These are phyloP conservation scores for Corydoras maculifer DNA, from an alignment of 2,113 vertebrate species.

Conservation along the genomic window DNA sequence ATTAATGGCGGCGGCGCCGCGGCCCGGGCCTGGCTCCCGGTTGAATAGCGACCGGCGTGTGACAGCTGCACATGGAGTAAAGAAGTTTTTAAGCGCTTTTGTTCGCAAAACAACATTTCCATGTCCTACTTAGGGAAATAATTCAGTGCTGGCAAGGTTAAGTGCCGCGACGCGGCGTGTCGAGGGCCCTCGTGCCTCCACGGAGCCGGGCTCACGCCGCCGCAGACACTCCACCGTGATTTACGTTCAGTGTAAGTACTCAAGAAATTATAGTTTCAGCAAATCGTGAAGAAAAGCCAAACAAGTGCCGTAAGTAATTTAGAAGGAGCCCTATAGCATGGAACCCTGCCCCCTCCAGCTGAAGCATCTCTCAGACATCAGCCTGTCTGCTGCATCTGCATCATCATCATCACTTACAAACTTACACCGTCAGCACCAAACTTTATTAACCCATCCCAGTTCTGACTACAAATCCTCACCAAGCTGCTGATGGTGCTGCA, in stretches of 20 bases:
- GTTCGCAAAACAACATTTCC: slow-evolving; percentile 18
- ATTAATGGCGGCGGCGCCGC: slow-evolving; percentile 2
- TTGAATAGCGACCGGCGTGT: slow-evolving; percentile 17
- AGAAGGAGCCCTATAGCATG: neutral
- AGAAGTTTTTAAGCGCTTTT: neutral
- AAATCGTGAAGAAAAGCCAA: neutral
- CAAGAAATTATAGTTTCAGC: slow-evolving; percentile 1
- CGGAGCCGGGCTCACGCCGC: neutral
- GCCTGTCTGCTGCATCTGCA: neutral
- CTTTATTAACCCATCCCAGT: too few relatives aligned
- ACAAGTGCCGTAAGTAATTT: neutral
- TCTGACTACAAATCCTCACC: too few relatives aligned
- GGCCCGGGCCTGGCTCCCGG: neutral
- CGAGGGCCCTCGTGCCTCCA: slow-evolving; percentile 3
- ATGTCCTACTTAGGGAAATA: slow-evolving; percentile 14
- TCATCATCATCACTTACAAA: too few relatives aligned
- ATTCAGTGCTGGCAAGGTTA: slow-evolving; percentile 17
- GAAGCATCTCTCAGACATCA: neutral
- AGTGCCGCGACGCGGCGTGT: slow-evolving; percentile 1
- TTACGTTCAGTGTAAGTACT: neutral
- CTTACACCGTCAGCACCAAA: too few relatives aligned
- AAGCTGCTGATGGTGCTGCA: too few relatives aligned
- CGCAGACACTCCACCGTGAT: neutral
- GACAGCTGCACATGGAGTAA: neutral
- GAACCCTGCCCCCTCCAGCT: neutral